Percentiles rank a stretch among this genome's conserved stretches.
Conservation (phyloP, 2,797 vertebrate genomes). For the Micropoecilia bifurca region DNA sequence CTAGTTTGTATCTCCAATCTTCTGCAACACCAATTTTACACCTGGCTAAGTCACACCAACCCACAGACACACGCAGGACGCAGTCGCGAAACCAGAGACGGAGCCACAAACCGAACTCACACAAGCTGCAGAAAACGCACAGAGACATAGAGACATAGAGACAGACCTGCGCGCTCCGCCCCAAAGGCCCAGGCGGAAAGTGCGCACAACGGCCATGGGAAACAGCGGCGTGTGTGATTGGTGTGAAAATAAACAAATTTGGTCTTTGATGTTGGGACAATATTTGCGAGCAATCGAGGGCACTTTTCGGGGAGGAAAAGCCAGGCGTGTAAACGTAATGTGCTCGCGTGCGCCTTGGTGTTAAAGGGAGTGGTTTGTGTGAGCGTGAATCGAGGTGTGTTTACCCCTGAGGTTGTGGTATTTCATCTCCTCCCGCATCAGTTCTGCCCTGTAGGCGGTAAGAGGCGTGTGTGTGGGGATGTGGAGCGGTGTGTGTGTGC, state of each 20-base stretch:
- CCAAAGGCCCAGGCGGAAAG: slow-evolving; percentile 20
- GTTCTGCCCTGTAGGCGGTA: slow-evolving; percentile 71
- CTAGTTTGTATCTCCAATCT: slow-evolving; percentile 64
- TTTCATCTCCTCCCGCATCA: slow-evolving; percentile 80
- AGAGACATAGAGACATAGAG: slow-evolving; percentile 1
- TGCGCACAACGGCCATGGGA: slow-evolving; percentile 41
- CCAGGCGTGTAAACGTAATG: slow-evolving; percentile 34
- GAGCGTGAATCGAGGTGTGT: slow-evolving; percentile 72
- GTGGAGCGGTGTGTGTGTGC: slow-evolving; percentile 21
- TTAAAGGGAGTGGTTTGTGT: slow-evolving; percentile 41
- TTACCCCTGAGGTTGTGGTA: slow-evolving; percentile 78
- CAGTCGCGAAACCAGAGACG: slow-evolving; percentile 7
- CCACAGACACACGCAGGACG: slow-evolving; percentile 7
- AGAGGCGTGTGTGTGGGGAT: slow-evolving; percentile 37
- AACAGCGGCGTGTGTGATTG: slow-evolving; percentile 56
- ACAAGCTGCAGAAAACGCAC: slow-evolving; percentile 20
- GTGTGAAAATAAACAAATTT: slow-evolving; percentile 68
- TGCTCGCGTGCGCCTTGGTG: slow-evolving; percentile 17
- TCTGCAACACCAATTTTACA: slow-evolving; percentile 64
- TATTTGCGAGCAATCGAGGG: slow-evolving; percentile 42
- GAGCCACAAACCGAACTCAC: slow-evolving; percentile 14
- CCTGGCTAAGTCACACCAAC: slow-evolving; percentile 57
- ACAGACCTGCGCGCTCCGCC: slow-evolving; percentile 12
- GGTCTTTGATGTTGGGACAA: slow-evolving; percentile 64
- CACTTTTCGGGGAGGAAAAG: slow-evolving; percentile 21